Base-by-base conservation (phyloP, 2,888 invertebrate genomes). In the Apamea anceps region DNA sequence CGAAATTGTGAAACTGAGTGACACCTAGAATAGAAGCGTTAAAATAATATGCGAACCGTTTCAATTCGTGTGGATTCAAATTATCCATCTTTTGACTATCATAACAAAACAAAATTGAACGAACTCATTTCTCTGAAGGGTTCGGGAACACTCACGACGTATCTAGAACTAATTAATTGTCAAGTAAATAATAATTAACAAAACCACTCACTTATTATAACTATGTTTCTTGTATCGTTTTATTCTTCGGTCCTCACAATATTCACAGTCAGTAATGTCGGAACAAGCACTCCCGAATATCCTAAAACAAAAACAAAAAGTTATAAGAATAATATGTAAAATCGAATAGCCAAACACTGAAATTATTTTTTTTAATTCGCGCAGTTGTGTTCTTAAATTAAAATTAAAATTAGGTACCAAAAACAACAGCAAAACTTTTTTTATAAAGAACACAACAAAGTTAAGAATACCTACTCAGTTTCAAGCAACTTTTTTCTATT, bases 181-280 rank as follows among this genome's bases (percentile, higher is more conserved):
- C 25, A 25, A 25, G 0, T 25, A 76, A 65, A 25, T n/a, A 76
- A 48, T 48, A 8, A 42, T 28, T 62, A 54, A 3, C 1, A 51
- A 66, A 66, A 13, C 0, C 2, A 91, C 91, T 91, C 72, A 94
- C 94, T 85, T 92, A 37, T 65, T 80, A 57, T 21, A 32, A n/a
- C 28, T 88, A 72, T 75, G 73, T 67, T 89, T 92, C 62, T 79
- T 84, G 45, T 79, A 84, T 32, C 85, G 89, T n/a, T 81, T 87
- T 48, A 81, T 48, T 72, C 91, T 90, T 57, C 90, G 90, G 0
- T 94, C 94, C n/a, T 94, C 94, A 83, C 91, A 93, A 85, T 90
- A 94, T 89, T 95, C 97, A 93, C 95, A 97, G 90, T 95, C 97
- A 82, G 93, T 97, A 90, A 93, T 95, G 89, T 96, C 97, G 70